These are phyloP conservation scores for Harpagifer antarcticus DNA, from an alignment of 2,797 vertebrate genomes.

Conservation along the genomic window DNA sequence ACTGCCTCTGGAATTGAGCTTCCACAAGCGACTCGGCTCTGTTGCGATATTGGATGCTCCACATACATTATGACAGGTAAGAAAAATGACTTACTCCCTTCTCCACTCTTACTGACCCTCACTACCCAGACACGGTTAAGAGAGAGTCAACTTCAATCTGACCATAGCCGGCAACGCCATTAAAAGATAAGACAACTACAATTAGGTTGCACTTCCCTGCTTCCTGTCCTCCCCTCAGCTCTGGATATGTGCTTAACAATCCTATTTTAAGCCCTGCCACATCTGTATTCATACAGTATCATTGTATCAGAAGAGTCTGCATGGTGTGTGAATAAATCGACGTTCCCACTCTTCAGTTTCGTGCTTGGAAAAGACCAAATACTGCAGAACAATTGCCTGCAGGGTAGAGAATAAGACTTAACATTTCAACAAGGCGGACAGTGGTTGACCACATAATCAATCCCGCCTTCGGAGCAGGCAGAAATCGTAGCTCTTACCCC, in stretches of 20 bases:
- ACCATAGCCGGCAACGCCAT: constrained; percentile 68
- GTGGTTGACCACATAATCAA: constrained; percentile 70
- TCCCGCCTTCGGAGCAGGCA: constrained; percentile 47
- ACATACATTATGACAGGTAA: constrained; percentile 83
- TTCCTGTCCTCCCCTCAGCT: constrained; percentile 54
- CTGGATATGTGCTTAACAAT: constrained; percentile 46
- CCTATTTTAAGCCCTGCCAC: constrained; percentile 62
- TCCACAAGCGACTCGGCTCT: constrained; percentile 67
- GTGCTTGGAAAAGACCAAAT: constrained; percentile 50
- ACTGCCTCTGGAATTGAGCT: constrained; percentile 42
- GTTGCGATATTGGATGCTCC: constrained; percentile 65
- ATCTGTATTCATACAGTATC: constrained; percentile 70
- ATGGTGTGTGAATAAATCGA: constrained; percentile 63
- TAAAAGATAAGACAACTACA: constrained; percentile 85
- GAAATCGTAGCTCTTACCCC: constrained; percentile 48
- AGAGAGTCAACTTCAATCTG: constrained; percentile 83
- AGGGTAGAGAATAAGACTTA: constrained; percentile 59
- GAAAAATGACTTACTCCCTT: constrained; percentile 81
- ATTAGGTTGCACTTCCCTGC: constrained; percentile 76
- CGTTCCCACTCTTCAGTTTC: constrained; percentile 29
- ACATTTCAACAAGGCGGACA: constrained; percentile 70
- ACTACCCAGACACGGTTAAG: constrained; percentile 56
- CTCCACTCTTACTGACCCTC: constrained; percentile 77
- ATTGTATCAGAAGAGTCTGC: constrained; percentile 53
- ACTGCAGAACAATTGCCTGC: constrained; percentile 37